Evolutionary conservation across 2,113 vertebrate genomes (phyloP), one percentile per base, ranked within the genome.

Genomic region (Trogon melanurus): DNA sequence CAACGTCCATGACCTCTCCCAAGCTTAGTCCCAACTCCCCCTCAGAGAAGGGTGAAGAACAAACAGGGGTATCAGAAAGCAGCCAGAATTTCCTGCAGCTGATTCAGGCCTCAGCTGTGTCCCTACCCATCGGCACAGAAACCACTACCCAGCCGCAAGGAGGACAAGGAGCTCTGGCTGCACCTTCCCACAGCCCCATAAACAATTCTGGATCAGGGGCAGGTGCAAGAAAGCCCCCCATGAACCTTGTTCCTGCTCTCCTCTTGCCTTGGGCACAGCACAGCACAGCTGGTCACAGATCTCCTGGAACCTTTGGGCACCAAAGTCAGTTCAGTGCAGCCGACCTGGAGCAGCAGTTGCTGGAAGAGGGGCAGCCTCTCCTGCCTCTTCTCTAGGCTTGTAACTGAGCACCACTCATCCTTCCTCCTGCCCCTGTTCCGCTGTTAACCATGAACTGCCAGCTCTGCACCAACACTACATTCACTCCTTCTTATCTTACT

Each of bases 241-340:
- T 1, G 0, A 15, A 32, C 32, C 22, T 12, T 30, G 44, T 50
- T 8, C 5, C 17, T 12, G 7, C 36, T 41, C 22, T 32, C 34
- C 13, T 6, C 44, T 26, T 27, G 58, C n/a, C 45, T 34, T 66
- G 17, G n/a, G 16, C 38, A 41, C 41, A 60, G 44, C 22, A 5
- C 2, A 22, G 23, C 30, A 8, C 11, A 23, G 45, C 18, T 1
- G 8, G 66, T 2, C 9, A 27, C 0, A 0, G 3, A 23, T 5
- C 21, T 9, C 8, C 41, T 30, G 26, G n/a, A 7, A 18, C 30
- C 45, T 20, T 14, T 54, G n/a, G 60, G 71, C 44, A 50, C 16
- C 9, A 3, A 44, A 48, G 41, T 22, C 20, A 47, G 13, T 23
- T 12, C 13, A 15, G 7, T 3, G 21, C 47, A 58, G 17, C 17